phyloP scores from a whole-genome alignment of 2,888 invertebrate genomes.

The Matsumyia berberina region DNA sequence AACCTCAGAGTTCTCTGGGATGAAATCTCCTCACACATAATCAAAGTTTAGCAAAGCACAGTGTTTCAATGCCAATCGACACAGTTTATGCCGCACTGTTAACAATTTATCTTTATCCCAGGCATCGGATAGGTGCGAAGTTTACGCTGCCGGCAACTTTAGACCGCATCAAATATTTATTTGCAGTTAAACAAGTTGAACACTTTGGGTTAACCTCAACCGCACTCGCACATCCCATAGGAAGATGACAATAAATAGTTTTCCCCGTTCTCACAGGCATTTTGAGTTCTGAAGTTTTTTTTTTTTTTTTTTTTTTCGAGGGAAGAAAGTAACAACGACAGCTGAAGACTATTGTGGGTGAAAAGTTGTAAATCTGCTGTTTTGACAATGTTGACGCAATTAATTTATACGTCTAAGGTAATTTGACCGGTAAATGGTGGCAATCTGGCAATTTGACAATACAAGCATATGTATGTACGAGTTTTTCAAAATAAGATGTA shows the following conservation, averaged over 20 bases:
- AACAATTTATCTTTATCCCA: conserved; percentile 32
- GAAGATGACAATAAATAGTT: conserved; percentile 58
- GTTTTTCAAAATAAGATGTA: conserved; percentile 20
- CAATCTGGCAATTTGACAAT: conserved; percentile 37
- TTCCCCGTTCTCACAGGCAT: conserved; percentile 48
- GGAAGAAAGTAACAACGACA: conserved; percentile 46
- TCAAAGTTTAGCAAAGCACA: conserved; percentile 19
- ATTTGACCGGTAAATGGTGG: conserved; percentile 64
- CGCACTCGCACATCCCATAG: conserved; percentile 20
- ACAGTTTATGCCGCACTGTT: conserved; percentile 15
- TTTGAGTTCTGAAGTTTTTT: conserved; percentile 34
- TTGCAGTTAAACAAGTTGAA: conserved; percentile 52
- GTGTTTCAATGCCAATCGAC: conserved; percentile 21
- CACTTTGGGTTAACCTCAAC: conserved; percentile 23
- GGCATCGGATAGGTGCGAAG: conserved; percentile 47
- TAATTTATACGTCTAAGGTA: conserved; percentile 60
- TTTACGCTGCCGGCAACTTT: conserved; percentile 30
- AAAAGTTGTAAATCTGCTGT: conserved; percentile 46
- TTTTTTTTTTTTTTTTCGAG: too few relatives aligned
- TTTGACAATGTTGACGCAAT: conserved; percentile 67
- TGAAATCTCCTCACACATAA: conserved; percentile 7
- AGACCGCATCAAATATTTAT: conserved; percentile 49
- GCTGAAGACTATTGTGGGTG: conserved; percentile 28
- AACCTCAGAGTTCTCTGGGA: neutral
- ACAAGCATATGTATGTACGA: neutral